Conservation (phyloP, 1,140 invertebrate genomes). For the Arion vulgaris region DNA sequence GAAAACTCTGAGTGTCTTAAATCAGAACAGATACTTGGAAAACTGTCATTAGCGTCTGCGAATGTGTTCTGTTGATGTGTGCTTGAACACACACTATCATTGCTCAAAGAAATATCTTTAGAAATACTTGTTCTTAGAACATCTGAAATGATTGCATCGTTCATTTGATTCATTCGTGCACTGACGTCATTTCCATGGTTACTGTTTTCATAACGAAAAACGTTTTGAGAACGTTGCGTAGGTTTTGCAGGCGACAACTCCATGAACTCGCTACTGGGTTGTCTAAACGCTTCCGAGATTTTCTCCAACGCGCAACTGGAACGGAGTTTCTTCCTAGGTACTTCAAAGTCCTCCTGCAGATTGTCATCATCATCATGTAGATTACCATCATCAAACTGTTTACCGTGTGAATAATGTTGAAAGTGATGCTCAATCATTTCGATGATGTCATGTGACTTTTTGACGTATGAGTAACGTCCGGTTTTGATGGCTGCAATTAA, state of each 20-base stretch:
- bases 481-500: slow-evolving; percentile 27
- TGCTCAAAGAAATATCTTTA: not conserved
- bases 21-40: not conserved
- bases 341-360: not conserved
- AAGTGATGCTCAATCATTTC: slow-evolving; percentile 21
- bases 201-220: not conserved
- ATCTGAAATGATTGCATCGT: not conserved
- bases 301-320: slow-evolving; percentile 3
- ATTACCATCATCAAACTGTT: not conserved
- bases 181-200: not conserved
- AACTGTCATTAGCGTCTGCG: not conserved
- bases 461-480: slow-evolving; percentile 26
- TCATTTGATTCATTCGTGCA: not conserved
- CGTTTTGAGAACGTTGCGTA: not conserved
- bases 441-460: slow-evolving; percentile 24
- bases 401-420: not conserved
- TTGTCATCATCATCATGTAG: not conserved
- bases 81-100: not conserved
- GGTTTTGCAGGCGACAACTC: not conserved
- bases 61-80: not conserved
- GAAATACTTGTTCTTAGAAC: not conserved
- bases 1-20: not conserved
- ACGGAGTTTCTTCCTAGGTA: not conserved
- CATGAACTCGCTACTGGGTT: not conserved
- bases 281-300: not conserved